These are phyloP conservation scores for Bombus waltoni DNA, from an alignment of 1,140 invertebrate species.

Conservation along the genomic window DNA sequence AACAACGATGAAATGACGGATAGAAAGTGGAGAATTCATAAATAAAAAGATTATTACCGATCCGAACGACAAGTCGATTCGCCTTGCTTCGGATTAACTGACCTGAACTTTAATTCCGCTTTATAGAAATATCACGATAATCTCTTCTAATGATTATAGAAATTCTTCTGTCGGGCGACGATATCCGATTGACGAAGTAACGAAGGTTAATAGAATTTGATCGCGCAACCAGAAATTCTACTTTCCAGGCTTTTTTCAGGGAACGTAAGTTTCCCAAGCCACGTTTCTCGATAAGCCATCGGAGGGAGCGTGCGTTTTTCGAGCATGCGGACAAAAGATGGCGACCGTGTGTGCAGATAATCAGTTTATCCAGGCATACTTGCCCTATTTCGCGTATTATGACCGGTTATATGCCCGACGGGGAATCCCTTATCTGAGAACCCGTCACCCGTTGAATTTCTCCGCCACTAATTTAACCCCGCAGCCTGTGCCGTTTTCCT, in stretches of 20 bases:
- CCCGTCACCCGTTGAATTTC: slow-evolving; percentile 43
- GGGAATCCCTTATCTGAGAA: slow-evolving; percentile 31
- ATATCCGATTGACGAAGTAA: neutral
- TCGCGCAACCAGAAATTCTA: neutral
- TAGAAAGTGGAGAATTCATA: accelerated
- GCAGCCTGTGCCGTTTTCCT: neutral
- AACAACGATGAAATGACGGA: too few relatives aligned
- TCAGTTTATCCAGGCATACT: slow-evolving; percentile 35
- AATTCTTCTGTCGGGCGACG: neutral
- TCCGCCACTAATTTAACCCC: slow-evolving; percentile 42
- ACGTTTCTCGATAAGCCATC: neutral
- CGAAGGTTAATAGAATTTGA: neutral
- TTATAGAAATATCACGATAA: too few relatives aligned
- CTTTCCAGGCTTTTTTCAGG: neutral
- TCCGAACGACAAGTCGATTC: too few relatives aligned
- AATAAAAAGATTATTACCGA: too few relatives aligned
- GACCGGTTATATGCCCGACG: slow-evolving; percentile 17
- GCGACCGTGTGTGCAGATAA: slow-evolving; percentile 34
- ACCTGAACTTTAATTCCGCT: too few relatives aligned
- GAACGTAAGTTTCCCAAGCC: neutral
- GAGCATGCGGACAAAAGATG: neutral
- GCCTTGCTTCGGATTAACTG: too few relatives aligned
- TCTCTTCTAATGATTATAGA: neutral
- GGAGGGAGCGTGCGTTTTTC: neutral
- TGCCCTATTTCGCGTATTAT: slow-evolving; percentile 46